These are phyloP conservation scores for Scalopus aquaticus DNA, from an alignment of 2,113 vertebrate species.

Conservation along the genomic window DNA sequence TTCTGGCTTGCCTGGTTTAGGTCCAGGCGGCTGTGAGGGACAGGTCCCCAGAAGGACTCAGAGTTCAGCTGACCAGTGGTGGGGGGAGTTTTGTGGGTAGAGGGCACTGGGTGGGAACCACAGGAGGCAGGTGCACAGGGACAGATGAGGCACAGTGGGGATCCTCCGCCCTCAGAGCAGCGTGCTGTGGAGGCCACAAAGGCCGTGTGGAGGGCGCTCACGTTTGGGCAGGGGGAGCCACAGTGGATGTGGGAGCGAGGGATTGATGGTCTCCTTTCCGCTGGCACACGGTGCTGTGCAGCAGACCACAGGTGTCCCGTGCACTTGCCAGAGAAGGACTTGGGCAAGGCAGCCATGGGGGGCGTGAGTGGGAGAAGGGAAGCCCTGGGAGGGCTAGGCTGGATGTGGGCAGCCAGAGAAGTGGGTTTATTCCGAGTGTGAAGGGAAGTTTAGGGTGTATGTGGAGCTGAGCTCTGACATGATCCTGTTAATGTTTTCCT, in stretches of 20 bases:
- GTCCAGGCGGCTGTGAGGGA: neutral
- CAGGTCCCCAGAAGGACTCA: neutral
- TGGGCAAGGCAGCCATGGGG: neutral
- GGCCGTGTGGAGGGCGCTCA: rapidly evolving
- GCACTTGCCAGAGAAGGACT: neutral
- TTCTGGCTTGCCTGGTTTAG: too few species aligned
- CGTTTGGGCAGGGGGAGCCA: neutral
- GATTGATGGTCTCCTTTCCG: neutral
- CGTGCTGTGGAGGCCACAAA: neutral
- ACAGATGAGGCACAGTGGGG: rapidly evolving
- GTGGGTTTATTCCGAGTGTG: neutral
- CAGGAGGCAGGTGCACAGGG: neutral
- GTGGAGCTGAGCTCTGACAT: neutral
- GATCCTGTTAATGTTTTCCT: rapidly evolving
- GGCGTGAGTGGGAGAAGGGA: neutral
- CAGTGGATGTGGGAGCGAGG: neutral
- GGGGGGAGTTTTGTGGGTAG: neutral
- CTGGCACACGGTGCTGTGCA: neutral
- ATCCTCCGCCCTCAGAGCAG: rapidly evolving
- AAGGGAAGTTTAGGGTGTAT: neutral
- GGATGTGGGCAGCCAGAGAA: neutral
- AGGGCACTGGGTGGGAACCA: neutral
- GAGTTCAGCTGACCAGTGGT: neutral
- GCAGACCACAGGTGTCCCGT: neutral
- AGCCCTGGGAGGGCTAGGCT: neutral